phyloP scores from a whole-genome alignment of 2,113 vertebrate species.

The Clarias macrocephalus region DNA sequence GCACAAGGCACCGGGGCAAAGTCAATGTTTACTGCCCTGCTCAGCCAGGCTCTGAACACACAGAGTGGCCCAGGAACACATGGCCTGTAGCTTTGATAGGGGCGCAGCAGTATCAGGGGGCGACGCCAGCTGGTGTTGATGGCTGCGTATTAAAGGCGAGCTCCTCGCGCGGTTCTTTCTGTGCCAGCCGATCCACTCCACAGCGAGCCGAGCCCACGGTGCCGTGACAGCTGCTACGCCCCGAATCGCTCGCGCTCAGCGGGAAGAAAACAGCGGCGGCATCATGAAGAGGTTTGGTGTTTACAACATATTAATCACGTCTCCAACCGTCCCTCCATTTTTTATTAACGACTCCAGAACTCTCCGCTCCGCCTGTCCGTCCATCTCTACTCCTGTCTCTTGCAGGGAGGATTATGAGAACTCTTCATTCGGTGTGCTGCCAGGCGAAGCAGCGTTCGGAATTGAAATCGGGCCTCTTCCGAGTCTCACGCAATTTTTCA shows the following conservation, averaged over 20 bases:
- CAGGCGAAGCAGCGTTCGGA: conserved; percentile 7
- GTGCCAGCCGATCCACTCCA: not conserved
- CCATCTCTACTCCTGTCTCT: not conserved
- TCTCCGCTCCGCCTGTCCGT: not conserved
- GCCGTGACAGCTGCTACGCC: conserved; percentile 1
- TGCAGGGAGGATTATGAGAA: not conserved
- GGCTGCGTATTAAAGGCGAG: conserved; percentile 17
- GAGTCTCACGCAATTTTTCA: not conserved
- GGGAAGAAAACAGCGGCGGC: not conserved
- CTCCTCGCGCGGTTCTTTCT: not conserved
- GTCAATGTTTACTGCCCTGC: conserved; percentile 6
- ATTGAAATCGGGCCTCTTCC: not conserved
- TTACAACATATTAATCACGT: conserved; percentile 11
- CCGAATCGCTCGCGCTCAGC: not conserved
- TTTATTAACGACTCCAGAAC: not conserved
- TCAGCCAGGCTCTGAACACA: not conserved
- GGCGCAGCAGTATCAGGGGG: not conserved
- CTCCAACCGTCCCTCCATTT: not conserved
- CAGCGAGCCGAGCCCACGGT: not conserved
- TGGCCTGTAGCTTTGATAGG: conserved; percentile 15
- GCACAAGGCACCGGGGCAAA: not conserved
- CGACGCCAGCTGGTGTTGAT: conserved; percentile 38
- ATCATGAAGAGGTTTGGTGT: not conserved
- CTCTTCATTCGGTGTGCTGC: not conserved
- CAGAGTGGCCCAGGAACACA: not conserved